phyloP scores from a whole-genome alignment of 2,113 vertebrate genomes.

The Erythrolamprus reginae region DNA sequence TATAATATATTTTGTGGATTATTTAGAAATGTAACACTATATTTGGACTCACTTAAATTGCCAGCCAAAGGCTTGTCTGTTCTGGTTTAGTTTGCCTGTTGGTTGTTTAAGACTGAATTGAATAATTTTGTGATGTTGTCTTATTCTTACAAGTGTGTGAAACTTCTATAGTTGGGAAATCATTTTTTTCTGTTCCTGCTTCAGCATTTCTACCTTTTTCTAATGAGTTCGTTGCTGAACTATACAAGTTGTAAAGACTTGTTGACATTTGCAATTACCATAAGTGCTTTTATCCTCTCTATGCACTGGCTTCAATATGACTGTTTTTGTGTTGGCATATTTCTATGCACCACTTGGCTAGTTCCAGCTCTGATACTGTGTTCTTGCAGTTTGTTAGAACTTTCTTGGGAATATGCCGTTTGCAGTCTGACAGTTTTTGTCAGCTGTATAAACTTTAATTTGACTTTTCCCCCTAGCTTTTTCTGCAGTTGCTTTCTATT shows the following conservation, averaged over 20 bases:
- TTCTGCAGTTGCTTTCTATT: slow-evolving; percentile 56
- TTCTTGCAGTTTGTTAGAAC: slow-evolving; percentile 66
- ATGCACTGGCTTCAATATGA: slow-evolving; percentile 95
- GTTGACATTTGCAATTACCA: slow-evolving; percentile 89
- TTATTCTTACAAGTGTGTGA: slow-evolving; percentile 57
- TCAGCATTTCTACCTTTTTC: slow-evolving; percentile 57
- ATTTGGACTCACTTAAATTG: slow-evolving; percentile 62
- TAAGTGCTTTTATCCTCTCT: slow-evolving; percentile 99
- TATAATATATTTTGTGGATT: slow-evolving; percentile 75
- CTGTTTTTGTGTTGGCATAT: slow-evolving; percentile 88
- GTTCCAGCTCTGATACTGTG: slow-evolving; percentile 66
- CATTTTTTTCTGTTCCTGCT: slow-evolving; percentile 49
- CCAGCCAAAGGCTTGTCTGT: slow-evolving; percentile 73
- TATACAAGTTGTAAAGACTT: slow-evolving; percentile 78
- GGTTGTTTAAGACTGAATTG: slow-evolving; percentile 57
- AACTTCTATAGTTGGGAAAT: slow-evolving; percentile 65
- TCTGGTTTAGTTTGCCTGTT: slow-evolving; percentile 68
- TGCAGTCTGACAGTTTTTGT: slow-evolving; percentile 64
- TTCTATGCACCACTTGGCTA: slow-evolving; percentile 87
- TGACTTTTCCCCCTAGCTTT: slow-evolving; percentile 39
- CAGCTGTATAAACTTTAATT: slow-evolving; percentile 53
- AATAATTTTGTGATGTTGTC: slow-evolving; percentile 66
- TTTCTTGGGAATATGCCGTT: slow-evolving; percentile 57
- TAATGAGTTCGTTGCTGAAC: slow-evolving; percentile 66
- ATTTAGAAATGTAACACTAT: slow-evolving; percentile 67